Conservation (phyloP, 2,888 invertebrate species). For the Hetaerina titia region DNA sequence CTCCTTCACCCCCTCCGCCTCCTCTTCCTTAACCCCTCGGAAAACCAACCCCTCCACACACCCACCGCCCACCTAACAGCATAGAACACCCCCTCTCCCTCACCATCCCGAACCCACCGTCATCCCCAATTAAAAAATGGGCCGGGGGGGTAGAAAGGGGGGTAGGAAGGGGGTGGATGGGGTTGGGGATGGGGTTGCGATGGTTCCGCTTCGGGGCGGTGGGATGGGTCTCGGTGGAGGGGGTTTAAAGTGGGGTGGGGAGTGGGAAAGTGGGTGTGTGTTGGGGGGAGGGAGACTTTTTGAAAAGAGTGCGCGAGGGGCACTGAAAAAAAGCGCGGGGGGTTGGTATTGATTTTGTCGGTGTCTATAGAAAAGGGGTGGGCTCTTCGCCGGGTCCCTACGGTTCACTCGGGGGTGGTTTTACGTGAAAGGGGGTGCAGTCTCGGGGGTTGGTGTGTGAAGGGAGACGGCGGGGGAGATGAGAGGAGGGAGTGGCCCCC, state of each 20-base stretch:
- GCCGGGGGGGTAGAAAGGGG: neutral
- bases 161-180: neutral
- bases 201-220: neutral
- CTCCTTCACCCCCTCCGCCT: neutral
- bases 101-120: constrained; percentile 20
- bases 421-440: constrained; percentile 7
- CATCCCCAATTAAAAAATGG: constrained; percentile 67
- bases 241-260: neutral
- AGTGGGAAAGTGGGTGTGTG: neutral
- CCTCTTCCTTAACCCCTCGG: neutral
- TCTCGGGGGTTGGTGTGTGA: neutral
- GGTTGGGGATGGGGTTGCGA: neutral
- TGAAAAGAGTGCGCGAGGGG: constrained; percentile 62
- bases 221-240: neutral
- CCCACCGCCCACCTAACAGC: neutral
- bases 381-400: constrained; percentile 8
- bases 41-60: neutral
- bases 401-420: neutral
- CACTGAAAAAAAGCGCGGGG: constrained; percentile 59
- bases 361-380: constrained; percentile 65
- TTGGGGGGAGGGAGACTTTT: constrained; percentile 19
- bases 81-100: neutral
- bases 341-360: constrained; percentile 67
- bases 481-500: neutral
- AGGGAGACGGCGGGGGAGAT: constrained; percentile 8